Evolutionary conservation across 2,113 vertebrate species (phyloP).

Genomic region (Actinemys pallida): DNA sequence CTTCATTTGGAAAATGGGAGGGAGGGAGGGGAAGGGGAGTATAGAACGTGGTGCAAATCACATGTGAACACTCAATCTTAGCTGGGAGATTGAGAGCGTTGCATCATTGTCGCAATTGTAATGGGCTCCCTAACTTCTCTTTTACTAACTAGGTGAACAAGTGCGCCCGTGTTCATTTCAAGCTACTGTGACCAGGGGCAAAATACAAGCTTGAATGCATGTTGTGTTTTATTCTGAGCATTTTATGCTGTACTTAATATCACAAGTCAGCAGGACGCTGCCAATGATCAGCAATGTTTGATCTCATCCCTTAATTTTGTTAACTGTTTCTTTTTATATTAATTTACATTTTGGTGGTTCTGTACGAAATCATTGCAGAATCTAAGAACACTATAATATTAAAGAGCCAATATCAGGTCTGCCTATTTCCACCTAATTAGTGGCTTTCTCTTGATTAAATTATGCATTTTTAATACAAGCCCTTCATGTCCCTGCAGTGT

Average conservation of each 20-base stretch:
- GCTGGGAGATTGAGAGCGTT: too few species aligned
- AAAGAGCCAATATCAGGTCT: constrained; percentile 67
- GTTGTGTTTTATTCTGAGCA: not conserved
- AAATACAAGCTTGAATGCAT: not conserved
- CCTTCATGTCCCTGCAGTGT: constrained; percentile 60
- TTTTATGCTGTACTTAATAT: not conserved
- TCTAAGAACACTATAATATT: constrained; percentile 72
- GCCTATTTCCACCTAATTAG: constrained; percentile 75
- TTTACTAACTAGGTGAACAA: fast-evolving
- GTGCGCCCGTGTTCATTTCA: fast-evolving
- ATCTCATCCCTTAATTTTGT: constrained; percentile 56
- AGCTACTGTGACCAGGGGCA: not conserved
- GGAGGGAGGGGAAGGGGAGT: too few species aligned
- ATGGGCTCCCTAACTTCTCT: too few species aligned
- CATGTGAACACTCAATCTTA: not conserved
- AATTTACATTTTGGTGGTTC: constrained; percentile 68
- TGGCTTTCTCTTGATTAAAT: constrained; percentile 77
- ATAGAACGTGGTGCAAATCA: not conserved
- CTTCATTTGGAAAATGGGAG: not conserved
- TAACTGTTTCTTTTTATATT: constrained; percentile 61
- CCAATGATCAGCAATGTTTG: not conserved
- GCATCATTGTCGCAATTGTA: not conserved
- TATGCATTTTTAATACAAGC: constrained; percentile 76
- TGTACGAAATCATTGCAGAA: constrained; percentile 49
- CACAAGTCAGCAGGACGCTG: not conserved